Base-by-base conservation (phyloP, 1,140 invertebrate species). In the Acromyrmex charruanus region DNA sequence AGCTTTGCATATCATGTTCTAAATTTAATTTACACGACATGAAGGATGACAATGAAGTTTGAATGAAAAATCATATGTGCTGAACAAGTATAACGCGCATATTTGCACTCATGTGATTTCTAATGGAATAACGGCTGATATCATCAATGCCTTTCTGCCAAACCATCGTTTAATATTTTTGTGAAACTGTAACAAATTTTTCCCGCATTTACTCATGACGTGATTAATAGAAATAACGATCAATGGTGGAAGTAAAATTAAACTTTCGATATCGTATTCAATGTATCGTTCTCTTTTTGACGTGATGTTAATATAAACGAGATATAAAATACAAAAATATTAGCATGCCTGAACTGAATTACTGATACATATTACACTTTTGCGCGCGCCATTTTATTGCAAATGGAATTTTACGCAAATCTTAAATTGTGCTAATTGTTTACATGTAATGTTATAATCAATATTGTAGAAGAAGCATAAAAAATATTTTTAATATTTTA, bases 31-130 rank as follows among this genome's bases (percentile, higher is more conserved):
- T 61, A 21, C 16, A 14, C 7, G 21, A 39, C 80, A 9, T 12
- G 18, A 21, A 16, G 55, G n/a, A 74, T 84, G 39, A 84, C 80
- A 84, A 75, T 75, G 35, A 84, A 84, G 74, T 84, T 75, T 49
- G 49, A 61, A 84, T 75, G 69, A 84, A 84, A 84, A 61, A 31
- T 84, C n/a, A 61, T 35, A 39, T 21, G 39, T 21, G 68, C 18
- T 31, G 35, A n/a, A 39, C n/a, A 21, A 21, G 14, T 61, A 9
- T 18, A 66, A 16, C 28, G 7, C 28, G 44, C 77, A n/a, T 18
- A 84, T 84, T 84, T 84, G 72, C 55, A 74, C 39, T 84, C 28
- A 84, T 74, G 69, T 21, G 69, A 69, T 84, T 84, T 75, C 6
- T 51, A 75, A 84, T 75, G 18, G n/a, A 75, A 74, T 74, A 82